Evolutionary conservation across 1,140 invertebrate genomes (phyloP).

Genomic region (Pectinophora gossypiella): DNA sequence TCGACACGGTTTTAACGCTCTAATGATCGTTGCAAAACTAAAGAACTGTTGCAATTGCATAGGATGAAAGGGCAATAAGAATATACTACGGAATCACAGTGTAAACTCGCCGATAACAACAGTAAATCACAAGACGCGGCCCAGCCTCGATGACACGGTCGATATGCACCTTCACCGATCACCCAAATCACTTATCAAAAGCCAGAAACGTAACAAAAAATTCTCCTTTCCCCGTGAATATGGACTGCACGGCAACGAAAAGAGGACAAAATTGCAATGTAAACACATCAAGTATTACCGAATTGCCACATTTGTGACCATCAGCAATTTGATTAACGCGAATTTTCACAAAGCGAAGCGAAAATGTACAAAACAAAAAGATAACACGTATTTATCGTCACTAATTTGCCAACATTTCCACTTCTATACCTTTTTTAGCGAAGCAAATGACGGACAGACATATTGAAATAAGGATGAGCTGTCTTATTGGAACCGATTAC

Average conservation of each 20-base stretch:
- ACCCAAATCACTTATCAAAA: slow-evolving; percentile 37
- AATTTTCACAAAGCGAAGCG: slow-evolving; percentile 19
- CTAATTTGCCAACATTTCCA: slow-evolving; percentile 69
- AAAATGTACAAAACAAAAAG: slow-evolving; percentile 29
- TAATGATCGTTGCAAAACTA: slow-evolving; percentile 69
- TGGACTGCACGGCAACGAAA: slow-evolving; percentile 41
- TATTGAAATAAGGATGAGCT: slow-evolving; percentile 24
- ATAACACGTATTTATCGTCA: slow-evolving; percentile 62
- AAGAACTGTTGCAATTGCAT: slow-evolving; percentile 48
- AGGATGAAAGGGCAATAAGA: slow-evolving; percentile 19
- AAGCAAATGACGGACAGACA: slow-evolving; percentile 57
- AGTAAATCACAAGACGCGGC: slow-evolving; percentile 29
- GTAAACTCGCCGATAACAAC: slow-evolving; percentile 8
- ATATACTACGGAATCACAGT: slow-evolving; percentile 14
- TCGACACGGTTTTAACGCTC: slow-evolving; percentile 72
- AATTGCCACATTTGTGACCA: slow-evolving; percentile 11
- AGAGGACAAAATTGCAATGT: slow-evolving; percentile 42
- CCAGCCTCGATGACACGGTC: slow-evolving; percentile 51
- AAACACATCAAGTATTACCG: slow-evolving; percentile 51
- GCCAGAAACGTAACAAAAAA: slow-evolving; percentile 49
- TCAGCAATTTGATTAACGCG: slow-evolving; percentile 13
- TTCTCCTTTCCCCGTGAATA: slow-evolving; percentile 55
- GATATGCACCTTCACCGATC: slow-evolving; percentile 39
- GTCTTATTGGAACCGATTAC: no score
- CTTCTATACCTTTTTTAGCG: slow-evolving; percentile 62